Conservation (phyloP, 2,113 vertebrate species). For the Lagopus leucura region DNA sequence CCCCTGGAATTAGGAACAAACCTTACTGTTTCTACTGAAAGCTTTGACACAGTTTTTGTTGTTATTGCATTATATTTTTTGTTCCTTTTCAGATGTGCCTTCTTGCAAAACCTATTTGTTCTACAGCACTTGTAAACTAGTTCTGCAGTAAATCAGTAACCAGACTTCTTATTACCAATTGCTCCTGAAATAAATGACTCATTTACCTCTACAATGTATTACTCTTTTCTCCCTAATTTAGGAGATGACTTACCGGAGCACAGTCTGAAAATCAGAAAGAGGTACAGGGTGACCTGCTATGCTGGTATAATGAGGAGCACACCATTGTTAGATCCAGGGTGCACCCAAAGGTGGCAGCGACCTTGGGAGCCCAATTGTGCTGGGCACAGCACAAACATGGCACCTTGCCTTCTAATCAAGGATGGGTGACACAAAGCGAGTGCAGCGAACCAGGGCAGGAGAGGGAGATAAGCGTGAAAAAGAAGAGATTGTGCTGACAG, state of each 20-base stretch:
- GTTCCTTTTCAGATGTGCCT: not conserved
- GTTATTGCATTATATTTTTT: not conserved
- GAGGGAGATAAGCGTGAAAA: fast-evolving
- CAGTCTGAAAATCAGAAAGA: not conserved
- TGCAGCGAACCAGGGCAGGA: not conserved
- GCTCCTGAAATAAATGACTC: not conserved
- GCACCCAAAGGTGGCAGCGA: slow-evolving; percentile 9
- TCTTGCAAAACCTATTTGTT: slow-evolving; percentile 1
- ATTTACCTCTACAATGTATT: not conserved
- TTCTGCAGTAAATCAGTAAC: slow-evolving; percentile 37
- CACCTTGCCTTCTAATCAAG: not conserved
- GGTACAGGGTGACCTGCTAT: not conserved
- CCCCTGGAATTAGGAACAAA: not conserved
- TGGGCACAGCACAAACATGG: not conserved
- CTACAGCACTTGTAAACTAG: not conserved
- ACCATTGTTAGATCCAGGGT: not conserved
- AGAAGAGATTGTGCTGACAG: not conserved
- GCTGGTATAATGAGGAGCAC: fast-evolving
- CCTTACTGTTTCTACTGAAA: not conserved
- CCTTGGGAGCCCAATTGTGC: not conserved
- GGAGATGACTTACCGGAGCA: not conserved
- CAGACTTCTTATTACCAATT: not conserved
- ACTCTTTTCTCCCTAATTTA: not conserved
- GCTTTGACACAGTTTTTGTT: not conserved
- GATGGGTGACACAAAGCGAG: not conserved